These are phyloP conservation scores for Romanogobio albipinnatus DNA, from an alignment of 2,113 vertebrate species.

Conservation along the genomic window DNA sequence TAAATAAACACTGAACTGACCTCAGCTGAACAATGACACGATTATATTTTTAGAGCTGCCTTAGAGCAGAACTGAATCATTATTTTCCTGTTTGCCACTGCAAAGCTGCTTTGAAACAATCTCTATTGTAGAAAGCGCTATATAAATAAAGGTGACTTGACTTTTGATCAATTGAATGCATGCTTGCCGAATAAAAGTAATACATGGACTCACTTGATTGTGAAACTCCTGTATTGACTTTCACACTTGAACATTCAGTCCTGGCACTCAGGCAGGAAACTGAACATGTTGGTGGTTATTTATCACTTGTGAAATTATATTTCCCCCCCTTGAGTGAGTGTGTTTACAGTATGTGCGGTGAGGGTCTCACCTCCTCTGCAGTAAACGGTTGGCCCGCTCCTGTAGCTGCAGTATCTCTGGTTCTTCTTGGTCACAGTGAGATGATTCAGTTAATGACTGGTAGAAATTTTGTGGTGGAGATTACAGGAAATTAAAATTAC, in stretches of 20 bases:
- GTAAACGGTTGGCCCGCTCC: conserved; percentile 76
- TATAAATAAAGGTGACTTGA: too few relatives aligned
- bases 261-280: background rate
- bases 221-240: background rate
- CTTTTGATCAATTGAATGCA: background rate
- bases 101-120: too few relatives aligned
- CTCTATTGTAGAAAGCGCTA: too few relatives aligned
- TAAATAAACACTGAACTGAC: too few relatives aligned
- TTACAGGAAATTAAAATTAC: background rate
- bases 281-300: background rate
- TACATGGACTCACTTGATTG: background rate
- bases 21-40: too few relatives aligned
- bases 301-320: background rate
- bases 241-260: conserved; percentile 23
- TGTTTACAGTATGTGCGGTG: conserved; percentile 1
- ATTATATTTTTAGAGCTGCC: too few relatives aligned
- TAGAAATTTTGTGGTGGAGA: background rate
- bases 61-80: too few relatives aligned
- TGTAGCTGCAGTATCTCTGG: conserved; percentile 80
- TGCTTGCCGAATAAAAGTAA: background rate
- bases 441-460: conserved; percentile 71
- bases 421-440: conserved; percentile 71
- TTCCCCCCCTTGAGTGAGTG: background rate
- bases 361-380: conserved; percentile 77
- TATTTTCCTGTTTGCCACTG: too few relatives aligned